phyloP scores from a whole-genome alignment of 2,888 invertebrate species.

The Hyalella azteca region DNA sequence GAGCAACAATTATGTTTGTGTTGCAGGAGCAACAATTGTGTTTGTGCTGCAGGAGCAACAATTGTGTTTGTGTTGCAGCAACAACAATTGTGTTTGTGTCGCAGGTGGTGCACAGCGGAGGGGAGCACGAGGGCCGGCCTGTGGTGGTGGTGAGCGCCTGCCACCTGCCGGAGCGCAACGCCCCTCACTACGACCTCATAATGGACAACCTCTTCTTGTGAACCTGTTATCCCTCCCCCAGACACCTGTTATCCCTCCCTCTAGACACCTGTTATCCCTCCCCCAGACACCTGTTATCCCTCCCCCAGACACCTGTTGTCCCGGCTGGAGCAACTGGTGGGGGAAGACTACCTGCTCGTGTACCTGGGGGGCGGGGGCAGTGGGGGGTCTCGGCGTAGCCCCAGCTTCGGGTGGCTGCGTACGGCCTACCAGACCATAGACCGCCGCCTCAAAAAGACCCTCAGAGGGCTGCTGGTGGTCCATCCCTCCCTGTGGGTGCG shows the following conservation, averaged over 20 bases:
- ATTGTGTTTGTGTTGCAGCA: too few species aligned
- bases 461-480: conserved; percentile 83
- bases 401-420: conserved; percentile 83
- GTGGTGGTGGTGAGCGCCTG: conserved; percentile 89
- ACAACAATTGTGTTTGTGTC: too few species aligned
- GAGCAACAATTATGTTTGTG: too few species aligned
- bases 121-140: conserved; percentile 72
- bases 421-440: conserved; percentile 83
- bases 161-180: conserved; percentile 79
- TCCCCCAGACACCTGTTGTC: conserved; percentile 78
- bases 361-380: conserved; percentile 89
- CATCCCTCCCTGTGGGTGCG: conserved; percentile 92
- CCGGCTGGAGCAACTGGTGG: conserved; percentile 84
- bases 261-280: conserved; percentile 68
- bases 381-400: conserved; percentile 71
- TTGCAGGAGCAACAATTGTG: too few species aligned
- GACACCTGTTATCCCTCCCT: too few species aligned
- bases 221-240: conserved; percentile 65
- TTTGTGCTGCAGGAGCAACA: too few species aligned
- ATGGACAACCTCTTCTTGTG: conserved; percentile 92
- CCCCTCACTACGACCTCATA: conserved; percentile 85
- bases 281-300: conserved; percentile 70
- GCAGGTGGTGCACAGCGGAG: conserved; percentile 90
- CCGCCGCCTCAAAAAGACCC: conserved; percentile 78
- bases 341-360: conserved; percentile 86